A percentile compares a stretch with the other conserved stretches of the same genome.
Conservation (phyloP, 2,888 invertebrate genomes). For the Odontocolon sp. region DNA sequence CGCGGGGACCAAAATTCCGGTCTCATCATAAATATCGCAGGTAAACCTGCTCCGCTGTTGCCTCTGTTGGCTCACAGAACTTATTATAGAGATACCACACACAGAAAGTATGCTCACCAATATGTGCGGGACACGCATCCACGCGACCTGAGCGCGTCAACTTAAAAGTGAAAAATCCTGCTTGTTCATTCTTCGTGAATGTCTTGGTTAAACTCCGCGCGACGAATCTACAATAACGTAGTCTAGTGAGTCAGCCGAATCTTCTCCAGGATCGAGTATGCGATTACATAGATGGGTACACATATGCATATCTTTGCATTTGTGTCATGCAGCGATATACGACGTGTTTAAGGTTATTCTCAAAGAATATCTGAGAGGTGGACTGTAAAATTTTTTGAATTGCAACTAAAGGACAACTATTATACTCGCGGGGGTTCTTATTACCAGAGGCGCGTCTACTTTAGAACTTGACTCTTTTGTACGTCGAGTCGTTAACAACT, state of each 20-base stretch:
- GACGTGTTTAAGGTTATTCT: too few relatives aligned
- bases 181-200: constrained; percentile 16
- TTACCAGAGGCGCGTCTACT: constrained; percentile 10
- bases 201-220: constrained; percentile 30
- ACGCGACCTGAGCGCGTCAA: constrained; percentile 24
- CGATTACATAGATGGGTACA: too few relatives aligned
- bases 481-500: constrained; percentile 38
- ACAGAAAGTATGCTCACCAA: constrained; percentile 16
- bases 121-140: constrained; percentile 41
- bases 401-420: constrained; percentile 24
- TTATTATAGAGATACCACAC: constrained; percentile 46
- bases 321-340: too few relatives aligned
- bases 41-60: constrained; percentile 45
- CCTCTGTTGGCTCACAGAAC: constrained; percentile 35
- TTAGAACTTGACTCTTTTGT: too few relatives aligned
- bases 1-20: constrained; percentile 42
- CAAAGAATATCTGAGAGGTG: constrained; percentile 5
- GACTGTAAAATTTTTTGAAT: constrained; percentile 5
- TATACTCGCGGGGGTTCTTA: constrained; percentile 18
- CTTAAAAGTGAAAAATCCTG: constrained; percentile 25
- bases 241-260: constrained; percentile 37
- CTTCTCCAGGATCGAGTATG: too few relatives aligned
- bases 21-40: constrained; percentile 53
- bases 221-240: constrained; percentile 14
- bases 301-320: too few relatives aligned